phyloP scores from a whole-genome alignment of 2,113 vertebrate genomes.

The Notothenia rossii region DNA sequence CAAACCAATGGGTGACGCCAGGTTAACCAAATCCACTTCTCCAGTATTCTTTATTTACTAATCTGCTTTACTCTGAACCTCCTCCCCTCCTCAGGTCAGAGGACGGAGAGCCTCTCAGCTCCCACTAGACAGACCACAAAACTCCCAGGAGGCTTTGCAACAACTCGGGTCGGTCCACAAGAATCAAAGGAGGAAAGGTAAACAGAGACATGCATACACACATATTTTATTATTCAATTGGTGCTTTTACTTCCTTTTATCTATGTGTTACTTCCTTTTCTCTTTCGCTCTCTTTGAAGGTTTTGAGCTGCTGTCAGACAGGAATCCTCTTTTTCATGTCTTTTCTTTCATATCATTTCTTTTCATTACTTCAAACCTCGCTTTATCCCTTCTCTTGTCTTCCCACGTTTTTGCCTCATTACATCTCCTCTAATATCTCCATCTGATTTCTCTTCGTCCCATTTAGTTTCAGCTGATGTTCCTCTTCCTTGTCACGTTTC shows the following conservation, averaged over 20 bases:
- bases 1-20: too few relatives aligned
- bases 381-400: background rate
- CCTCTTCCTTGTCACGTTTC: background rate
- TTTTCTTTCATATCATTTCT: background rate
- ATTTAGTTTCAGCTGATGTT: background rate
- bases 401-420: background rate
- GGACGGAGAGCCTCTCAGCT: slow-evolving; percentile 83
- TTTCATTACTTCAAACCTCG: background rate
- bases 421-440: slow-evolving; percentile 4
- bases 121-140: slow-evolving; percentile 82
- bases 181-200: slow-evolving; percentile 78
- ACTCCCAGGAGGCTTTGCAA: slow-evolving; percentile 78
- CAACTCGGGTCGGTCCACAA: slow-evolving; percentile 63
- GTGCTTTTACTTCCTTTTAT: background rate
- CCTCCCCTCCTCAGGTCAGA: slow-evolving; percentile 77
- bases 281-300: slow-evolving; percentile 1
- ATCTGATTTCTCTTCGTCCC: background rate
- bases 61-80: too few relatives aligned
- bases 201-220: background rate
- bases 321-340: background rate
- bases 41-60: too few relatives aligned
- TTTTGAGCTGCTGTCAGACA: background rate
- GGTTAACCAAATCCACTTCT: too few relatives aligned
- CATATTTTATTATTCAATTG: background rate
- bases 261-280: background rate